Evolutionary conservation across 2,888 invertebrate species (phyloP).

Genomic region (Aphrophora alni): DNA sequence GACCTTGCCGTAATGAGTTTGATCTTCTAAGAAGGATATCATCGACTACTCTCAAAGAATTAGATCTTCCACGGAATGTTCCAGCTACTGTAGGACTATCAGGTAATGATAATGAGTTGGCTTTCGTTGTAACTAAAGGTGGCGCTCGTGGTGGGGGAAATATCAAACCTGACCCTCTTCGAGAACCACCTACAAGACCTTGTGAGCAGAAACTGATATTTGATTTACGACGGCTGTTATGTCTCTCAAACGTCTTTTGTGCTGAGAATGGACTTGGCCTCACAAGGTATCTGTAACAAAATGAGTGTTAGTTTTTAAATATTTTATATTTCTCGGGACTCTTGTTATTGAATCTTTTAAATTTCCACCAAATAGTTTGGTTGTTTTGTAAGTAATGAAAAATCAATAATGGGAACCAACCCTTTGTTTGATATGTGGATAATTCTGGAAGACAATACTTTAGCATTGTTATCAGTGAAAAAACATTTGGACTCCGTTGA

Average conservation of each 20-base stretch:
- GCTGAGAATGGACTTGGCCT: constrained; percentile 95
- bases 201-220: constrained; percentile 87
- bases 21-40: constrained; percentile 83
- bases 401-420: no score
- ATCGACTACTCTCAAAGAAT: constrained; percentile 85
- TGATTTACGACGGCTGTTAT: constrained; percentile 88
- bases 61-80: constrained; percentile 80
- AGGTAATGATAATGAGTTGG: constrained; percentile 86
- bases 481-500: no score
- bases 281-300: constrained; percentile 77
- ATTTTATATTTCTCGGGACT: no score
- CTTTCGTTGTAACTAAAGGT: constrained; percentile 81
- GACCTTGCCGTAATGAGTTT: constrained; percentile 82
- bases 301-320: neutral
- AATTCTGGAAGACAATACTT: no score
- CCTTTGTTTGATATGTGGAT: no score
- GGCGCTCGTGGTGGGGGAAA: constrained; percentile 73
- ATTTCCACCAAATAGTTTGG: no score
- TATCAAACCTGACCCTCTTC: constrained; percentile 72
- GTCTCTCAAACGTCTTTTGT: constrained; percentile 92
- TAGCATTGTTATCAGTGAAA: no score
- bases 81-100: constrained; percentile 86
- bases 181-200: constrained; percentile 59
- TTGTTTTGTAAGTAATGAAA: no score
- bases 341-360: no score